These are phyloP conservation scores for Sarcophaga variegata DNA, from an alignment of 2,888 invertebrate genomes.

Conservation along the genomic window DNA sequence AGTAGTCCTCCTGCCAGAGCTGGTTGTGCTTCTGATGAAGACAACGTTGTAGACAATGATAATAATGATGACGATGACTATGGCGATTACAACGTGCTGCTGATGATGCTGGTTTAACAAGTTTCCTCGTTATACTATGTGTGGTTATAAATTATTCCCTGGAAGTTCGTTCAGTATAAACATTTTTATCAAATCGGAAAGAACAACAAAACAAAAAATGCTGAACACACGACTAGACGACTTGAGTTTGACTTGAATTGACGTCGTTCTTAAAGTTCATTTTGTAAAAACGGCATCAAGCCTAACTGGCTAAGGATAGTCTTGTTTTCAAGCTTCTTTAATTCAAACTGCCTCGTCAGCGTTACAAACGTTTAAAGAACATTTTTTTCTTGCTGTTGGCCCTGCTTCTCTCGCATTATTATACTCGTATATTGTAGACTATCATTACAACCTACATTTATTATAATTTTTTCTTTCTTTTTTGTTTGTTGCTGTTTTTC, in stretches of 20 bases:
- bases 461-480: neutral
- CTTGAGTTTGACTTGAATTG: conserved; percentile 28
- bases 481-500: neutral
- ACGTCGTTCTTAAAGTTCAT: conserved; percentile 43
- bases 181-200: conserved; percentile 33
- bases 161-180: conserved; percentile 48
- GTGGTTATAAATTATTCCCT: conserved; percentile 60
- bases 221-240: conserved; percentile 4
- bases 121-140: conserved; percentile 50
- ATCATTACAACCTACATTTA: conserved; percentile 42
- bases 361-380: conserved; percentile 28
- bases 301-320: conserved; percentile 20
- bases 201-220: neutral
- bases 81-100: conserved; percentile 42
- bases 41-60: conserved; percentile 20
- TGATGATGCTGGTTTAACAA: conserved; percentile 59
- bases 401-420: neutral
- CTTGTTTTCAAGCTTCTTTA: conserved; percentile 16
- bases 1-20: neutral
- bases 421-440: neutral
- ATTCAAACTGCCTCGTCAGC: conserved; percentile 7
- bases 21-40: conserved; percentile 11
- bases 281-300: conserved; percentile 26
- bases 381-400: conserved; percentile 3
- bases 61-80: conserved; percentile 26